These are phyloP conservation scores for Ophonus ardosiacus DNA, from an alignment of 2,888 invertebrate genomes.

Conservation along the genomic window DNA sequence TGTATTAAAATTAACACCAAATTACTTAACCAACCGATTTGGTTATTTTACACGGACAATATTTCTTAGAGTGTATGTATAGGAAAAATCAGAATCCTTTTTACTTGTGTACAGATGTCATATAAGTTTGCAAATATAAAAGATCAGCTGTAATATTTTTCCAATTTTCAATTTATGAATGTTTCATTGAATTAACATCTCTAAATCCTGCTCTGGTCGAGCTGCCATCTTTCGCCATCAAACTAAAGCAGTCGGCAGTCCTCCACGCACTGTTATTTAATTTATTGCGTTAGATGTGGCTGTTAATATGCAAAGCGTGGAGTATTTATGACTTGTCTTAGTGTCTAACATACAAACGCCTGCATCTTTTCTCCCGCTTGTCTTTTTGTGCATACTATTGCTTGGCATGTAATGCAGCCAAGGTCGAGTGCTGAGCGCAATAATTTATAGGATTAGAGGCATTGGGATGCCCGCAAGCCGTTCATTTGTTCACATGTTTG, in stretches of 20 bases:
- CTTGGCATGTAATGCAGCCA: conserved; percentile 22
- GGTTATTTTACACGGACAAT: too few species aligned
- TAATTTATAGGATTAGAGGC: conserved; percentile 29
- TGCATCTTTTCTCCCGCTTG: conserved; percentile 29
- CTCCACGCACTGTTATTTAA: conserved; percentile 40
- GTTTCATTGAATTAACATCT: too few species aligned
- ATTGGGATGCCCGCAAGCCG: conserved; percentile 2
- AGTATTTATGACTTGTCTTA: conserved; percentile 48
- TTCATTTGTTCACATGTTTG: conserved; percentile 8
- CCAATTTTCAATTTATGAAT: too few species aligned
- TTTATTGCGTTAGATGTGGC: conserved; percentile 51
- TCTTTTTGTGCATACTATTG: conserved; percentile 34
- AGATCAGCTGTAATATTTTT: too few species aligned
- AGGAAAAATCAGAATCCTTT: too few species aligned
- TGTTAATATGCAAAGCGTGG: conserved; percentile 49
- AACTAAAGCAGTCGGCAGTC: conserved; percentile 19
- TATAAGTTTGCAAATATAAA: too few species aligned
- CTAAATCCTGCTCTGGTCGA: neutral
- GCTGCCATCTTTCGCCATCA: conserved; percentile 7
- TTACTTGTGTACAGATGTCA: too few species aligned
- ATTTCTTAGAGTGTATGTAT: too few species aligned
- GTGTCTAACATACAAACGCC: conserved; percentile 44
- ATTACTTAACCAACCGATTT: too few species aligned
- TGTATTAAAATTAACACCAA: too few species aligned
- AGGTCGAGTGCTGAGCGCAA: conserved; percentile 32